Conservation (phyloP, 2,888 invertebrate genomes). For the Oscheius onirici region DNA sequence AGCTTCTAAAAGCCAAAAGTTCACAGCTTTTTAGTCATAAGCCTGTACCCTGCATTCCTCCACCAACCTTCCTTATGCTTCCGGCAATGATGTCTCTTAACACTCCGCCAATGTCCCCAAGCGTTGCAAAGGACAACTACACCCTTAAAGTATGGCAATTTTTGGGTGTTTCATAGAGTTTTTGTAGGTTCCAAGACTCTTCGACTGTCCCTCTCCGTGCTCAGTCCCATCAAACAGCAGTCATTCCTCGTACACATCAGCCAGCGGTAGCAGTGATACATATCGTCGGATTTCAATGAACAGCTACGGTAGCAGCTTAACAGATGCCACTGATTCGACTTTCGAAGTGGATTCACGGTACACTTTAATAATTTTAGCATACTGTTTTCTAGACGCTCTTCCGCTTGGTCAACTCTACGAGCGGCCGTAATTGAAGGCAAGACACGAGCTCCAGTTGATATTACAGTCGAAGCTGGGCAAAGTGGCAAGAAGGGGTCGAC, state of each 20-base stretch:
- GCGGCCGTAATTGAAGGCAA: slow-evolving; percentile 52
- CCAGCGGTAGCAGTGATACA: slow-evolving; percentile 52
- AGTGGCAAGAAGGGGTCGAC: slow-evolving; percentile 51
- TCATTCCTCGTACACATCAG: slow-evolving; percentile 57
- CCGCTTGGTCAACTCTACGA: slow-evolving; percentile 60
- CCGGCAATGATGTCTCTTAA: slow-evolving; percentile 60
- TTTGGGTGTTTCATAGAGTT: too few species aligned
- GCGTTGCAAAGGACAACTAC: slow-evolving; percentile 17
- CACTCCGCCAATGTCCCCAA: slow-evolving; percentile 55
- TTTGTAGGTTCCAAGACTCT: slow-evolving; percentile 53
- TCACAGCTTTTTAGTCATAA: not conserved
- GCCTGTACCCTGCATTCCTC: slow-evolving; percentile 45
- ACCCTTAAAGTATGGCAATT: slow-evolving; percentile 29
- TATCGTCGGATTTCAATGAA: slow-evolving; percentile 57
- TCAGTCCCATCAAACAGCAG: slow-evolving; percentile 59
- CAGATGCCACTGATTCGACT: slow-evolving; percentile 57
- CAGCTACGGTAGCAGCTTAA: slow-evolving; percentile 58
- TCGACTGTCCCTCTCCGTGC: slow-evolving; percentile 58
- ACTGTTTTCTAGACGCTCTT: slow-evolving; percentile 54
- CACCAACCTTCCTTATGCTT: slow-evolving; percentile 60
- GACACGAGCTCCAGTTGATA: slow-evolving; percentile 46
- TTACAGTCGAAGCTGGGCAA: slow-evolving; percentile 40
- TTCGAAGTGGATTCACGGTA: slow-evolving; percentile 58
- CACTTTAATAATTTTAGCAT: too few species aligned
- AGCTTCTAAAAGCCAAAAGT: not conserved